Percentiles rank a stretch among this genome's conserved stretches.
phyloP scores from a whole-genome alignment of 2,113 vertebrate genomes.

The Turnix velox region DNA sequence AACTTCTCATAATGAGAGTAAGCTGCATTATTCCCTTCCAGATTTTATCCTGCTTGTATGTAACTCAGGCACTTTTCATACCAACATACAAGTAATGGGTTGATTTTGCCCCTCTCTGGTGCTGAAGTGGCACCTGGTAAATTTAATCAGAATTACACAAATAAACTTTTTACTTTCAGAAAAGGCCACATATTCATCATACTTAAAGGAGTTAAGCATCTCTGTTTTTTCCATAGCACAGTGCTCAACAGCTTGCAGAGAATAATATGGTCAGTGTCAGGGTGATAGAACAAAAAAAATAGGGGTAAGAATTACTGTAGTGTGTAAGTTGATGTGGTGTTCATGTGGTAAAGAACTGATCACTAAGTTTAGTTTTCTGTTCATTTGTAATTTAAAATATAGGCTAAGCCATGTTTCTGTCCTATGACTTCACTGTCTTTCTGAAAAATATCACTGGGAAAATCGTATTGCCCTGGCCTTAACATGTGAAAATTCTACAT shows the following conservation, averaged over 20 bases:
- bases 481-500: background rate
- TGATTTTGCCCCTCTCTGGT: background rate
- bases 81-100: background rate
- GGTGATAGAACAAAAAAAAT: background rate
- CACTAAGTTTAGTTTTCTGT: background rate
- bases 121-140: background rate
- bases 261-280: background rate
- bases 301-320: background rate
- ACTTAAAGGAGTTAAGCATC: background rate
- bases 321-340: background rate
- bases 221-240: background rate
- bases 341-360: background rate
- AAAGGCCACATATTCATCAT: background rate
- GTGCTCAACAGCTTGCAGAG: background rate
- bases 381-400: background rate
- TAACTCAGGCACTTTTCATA: background rate
- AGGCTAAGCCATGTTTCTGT: background rate
- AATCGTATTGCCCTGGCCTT: background rate
- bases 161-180: background rate
- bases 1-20: background rate
- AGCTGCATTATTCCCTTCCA: background rate
- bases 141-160: background rate
- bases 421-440: background rate
- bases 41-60: background rate
- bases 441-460: background rate